Percentiles rank a stretch among this genome's conserved stretches.
These are phyloP conservation scores for Brenthis daphne DNA, from an alignment of 2,888 invertebrate genomes.

Conservation along the genomic window DNA sequence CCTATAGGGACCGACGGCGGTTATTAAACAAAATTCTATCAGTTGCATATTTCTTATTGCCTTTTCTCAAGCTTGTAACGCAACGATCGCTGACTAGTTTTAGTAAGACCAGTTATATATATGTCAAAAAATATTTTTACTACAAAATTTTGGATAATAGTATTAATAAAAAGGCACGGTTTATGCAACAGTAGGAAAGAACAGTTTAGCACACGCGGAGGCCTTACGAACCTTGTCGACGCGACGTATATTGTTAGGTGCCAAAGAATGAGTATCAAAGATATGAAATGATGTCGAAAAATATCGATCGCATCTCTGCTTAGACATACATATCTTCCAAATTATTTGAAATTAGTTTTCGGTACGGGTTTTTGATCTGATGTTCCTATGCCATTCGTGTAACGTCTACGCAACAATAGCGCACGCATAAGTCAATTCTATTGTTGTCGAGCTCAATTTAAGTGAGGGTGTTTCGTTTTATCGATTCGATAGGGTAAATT, in stretches of 20 bases:
- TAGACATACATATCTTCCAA: slow-evolving; percentile 74
- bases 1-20: slow-evolving; percentile 59
- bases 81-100: slow-evolving; percentile 46
- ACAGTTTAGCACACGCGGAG: slow-evolving; percentile 52
- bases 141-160: slow-evolving; percentile 39
- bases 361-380: slow-evolving; percentile 81
- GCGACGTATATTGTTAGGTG: slow-evolving; percentile 73
- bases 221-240: slow-evolving; percentile 50
- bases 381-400: slow-evolving; percentile 77
- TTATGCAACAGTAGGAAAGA: slow-evolving; percentile 51
- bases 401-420: slow-evolving; percentile 65
- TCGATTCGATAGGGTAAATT: slow-evolving; percentile 54
- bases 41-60: slow-evolving; percentile 70
- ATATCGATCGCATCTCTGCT: slow-evolving; percentile 67
- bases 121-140: slow-evolving; percentile 39
- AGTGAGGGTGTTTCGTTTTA: slow-evolving; percentile 72
- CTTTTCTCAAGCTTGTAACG: slow-evolving; percentile 48
- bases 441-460: slow-evolving; percentile 78
- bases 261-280: slow-evolving; percentile 82
- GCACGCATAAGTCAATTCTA: slow-evolving; percentile 72
- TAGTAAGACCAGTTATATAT: slow-evolving; percentile 47
- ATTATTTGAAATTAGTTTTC: slow-evolving; percentile 70
- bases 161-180: slow-evolving; percentile 46
- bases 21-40: slow-evolving; percentile 47
- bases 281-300: slow-evolving; percentile 65